Base-by-base conservation (phyloP, 37 sponge, comb jelly and placozoan genomes). In the Cliona cf. orientalis region DNA sequence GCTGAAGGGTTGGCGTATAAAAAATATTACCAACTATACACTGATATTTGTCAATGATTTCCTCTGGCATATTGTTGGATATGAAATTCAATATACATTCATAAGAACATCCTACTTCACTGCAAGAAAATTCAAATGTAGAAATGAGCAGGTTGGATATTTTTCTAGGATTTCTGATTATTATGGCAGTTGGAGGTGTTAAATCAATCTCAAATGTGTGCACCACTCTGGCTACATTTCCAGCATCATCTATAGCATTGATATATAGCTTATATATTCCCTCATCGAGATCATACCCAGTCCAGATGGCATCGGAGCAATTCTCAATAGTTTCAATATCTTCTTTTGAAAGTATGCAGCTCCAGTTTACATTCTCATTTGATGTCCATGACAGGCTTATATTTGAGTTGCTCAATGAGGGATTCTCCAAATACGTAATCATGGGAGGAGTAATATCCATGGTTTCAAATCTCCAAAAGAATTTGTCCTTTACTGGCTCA, bases 381-480 rank as follows among this genome's bases (percentile, higher is more conserved):
- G 67, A 66, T 45, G 3, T 55, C 79, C 79, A 78, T 2, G 66
- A 25, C 19, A 80, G 40, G 1, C 71, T 42, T 14, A 70, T 35
- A 37, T 70, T 80, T 14, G 42, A 4, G n/a, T 80, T 80, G 71
- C 34, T 80, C 42, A 69, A 14, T 41, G 71, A 39, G 0, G 81
- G 62, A 33, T 69, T 80, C 3, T 34, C 32, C 25, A 70, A 1
- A 58, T 70, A 80, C 4, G 12, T 36, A 22, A 80, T 57, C 9
- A 39, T 33, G 21, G 81, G 81, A 22, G 81, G 81, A 36, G 81
- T 80, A 2, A 80, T 46, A 39, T 80, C 81, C 34, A 69, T 29
- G 9, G 71, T 70, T 58, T 70, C 81, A 70, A 80, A 80, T n/a
- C 43, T 70, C 81, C 81, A 80, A n/a, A 69, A 80, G 29, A 33